Conservation (phyloP, 2,888 invertebrate genomes). For the Netelia fuscicornis region DNA sequence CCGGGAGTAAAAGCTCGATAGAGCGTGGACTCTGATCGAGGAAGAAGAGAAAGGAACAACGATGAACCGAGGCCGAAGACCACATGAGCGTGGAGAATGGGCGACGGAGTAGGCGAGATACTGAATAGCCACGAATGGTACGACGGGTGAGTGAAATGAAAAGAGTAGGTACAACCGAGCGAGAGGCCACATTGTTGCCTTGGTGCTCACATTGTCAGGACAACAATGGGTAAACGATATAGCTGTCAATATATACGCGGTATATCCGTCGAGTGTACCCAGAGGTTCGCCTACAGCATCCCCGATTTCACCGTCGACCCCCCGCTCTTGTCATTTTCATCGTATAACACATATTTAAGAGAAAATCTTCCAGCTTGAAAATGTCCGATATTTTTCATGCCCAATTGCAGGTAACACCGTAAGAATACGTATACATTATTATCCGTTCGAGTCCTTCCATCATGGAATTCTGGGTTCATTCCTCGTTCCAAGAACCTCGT, state of each 20-base stretch:
- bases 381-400: not conserved
- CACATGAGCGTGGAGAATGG: constrained; percentile 37
- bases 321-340: constrained; percentile 2
- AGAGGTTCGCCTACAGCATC: constrained; percentile 14
- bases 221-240: constrained; percentile 68
- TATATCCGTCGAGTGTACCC: constrained; percentile 1
- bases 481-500: too few species aligned
- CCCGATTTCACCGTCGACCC: constrained; percentile 15
- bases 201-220: constrained; percentile 66
- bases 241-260: constrained; percentile 49
- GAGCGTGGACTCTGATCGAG: constrained; percentile 26
- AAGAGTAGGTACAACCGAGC: constrained; percentile 52
- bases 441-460: too few species aligned
- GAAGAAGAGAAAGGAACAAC: constrained; percentile 27
- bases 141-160: constrained; percentile 32
- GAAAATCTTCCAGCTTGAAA: not conserved
- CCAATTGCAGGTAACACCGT: not conserved
- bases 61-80: constrained; percentile 29
- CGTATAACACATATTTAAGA: constrained; percentile 12
- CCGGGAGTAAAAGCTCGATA: constrained; percentile 22
- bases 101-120: constrained; percentile 35
- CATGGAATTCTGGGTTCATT: too few species aligned
- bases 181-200: constrained; percentile 66
- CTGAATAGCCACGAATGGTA: constrained; percentile 37
- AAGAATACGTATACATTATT: not conserved